A percentile compares a stretch with the other conserved stretches of the same genome.
Evolutionary conservation across 2,797 vertebrate species (phyloP).

Genomic region (Botia kubotai): DNA sequence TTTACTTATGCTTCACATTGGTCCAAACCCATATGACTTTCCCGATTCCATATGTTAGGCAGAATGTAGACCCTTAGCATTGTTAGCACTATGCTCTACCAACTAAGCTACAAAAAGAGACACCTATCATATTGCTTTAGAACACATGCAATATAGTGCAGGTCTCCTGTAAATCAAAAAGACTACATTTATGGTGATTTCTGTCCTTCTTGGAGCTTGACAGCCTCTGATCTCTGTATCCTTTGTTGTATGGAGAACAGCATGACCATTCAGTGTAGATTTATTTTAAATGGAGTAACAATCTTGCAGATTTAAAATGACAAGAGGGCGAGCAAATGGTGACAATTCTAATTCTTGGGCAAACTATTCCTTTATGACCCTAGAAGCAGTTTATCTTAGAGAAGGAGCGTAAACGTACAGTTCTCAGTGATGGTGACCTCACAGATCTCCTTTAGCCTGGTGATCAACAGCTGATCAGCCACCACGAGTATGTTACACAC

Average conservation of each 20-base stretch:
- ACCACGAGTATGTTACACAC: slow-evolving; percentile 92
- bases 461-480: slow-evolving; percentile 94
- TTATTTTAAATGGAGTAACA: not conserved
- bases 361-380: not conserved
- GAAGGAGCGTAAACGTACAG: slow-evolving; percentile 74
- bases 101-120: too few species aligned
- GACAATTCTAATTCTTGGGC: not conserved
- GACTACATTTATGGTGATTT: not conserved
- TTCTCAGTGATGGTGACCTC: slow-evolving; percentile 95
- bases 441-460: slow-evolving; percentile 93
- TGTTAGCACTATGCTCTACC: too few species aligned
- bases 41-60: too few species aligned
- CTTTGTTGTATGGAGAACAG: too few species aligned
- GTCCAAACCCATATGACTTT: too few species aligned
- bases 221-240: not conserved
- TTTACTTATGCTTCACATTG: too few species aligned
- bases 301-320: not conserved
- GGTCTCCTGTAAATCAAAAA: too few species aligned
- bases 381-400: not conserved
- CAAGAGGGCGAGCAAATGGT: not conserved
- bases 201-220: not conserved
- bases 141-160: too few species aligned
- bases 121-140: too few species aligned
- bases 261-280: too few species aligned
- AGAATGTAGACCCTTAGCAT: too few species aligned